Evolutionary conservation across 1,140 invertebrate species (phyloP), one percentile per base, ranked within the genome.

Genomic region (Patella vulgata): DNA sequence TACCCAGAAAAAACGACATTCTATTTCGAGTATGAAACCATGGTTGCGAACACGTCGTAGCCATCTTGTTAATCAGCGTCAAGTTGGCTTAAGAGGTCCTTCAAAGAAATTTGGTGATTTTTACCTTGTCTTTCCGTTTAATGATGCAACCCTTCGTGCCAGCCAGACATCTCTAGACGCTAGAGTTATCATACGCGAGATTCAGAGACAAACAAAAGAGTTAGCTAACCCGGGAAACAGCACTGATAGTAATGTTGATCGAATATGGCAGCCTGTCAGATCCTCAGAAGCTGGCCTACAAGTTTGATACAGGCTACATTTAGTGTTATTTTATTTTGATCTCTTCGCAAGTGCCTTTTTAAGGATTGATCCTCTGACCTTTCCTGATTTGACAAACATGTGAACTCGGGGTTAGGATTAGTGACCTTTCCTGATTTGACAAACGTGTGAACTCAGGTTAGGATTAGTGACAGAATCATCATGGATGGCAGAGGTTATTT

Each of bases 61-160:
- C 39, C 33, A 43, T 23, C 39, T 60, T 44, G 19, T 31, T 36
- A 51, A 33, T 6, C 33, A 46, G 5, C 39, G 19, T 40, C 31
- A 47, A 50, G 44, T 57, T 25, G 43, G 50, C 28, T 21, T 60
- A 36, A 68, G 67, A 63, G 70, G 70, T 39, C 70, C 71, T 30
- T 64, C 59, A 12, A 58, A 65, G 2, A 52, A 56, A 36, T 60
- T 77, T 47, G 80, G 80, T 1, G 70, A 74, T 36, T 79, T 79
- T 55, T 75, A 72, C 56, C 63, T 79, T n/a, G 70, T 73, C 5
- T 82, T 79, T 66, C 80, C 80, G 30, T 78, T 82, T 59, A 82
- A 72, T 63, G 80, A 82, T 43, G 54, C 39, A 3, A 76, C 76
- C 0, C 57, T 67, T 19, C 73, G 72, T 48, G 56, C 68, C 46